A percentile compares a stretch with the other conserved stretches of the same genome.
Evolutionary conservation across 2,113 vertebrate genomes (phyloP).

Genomic region (Neoarius graeffei): DNA sequence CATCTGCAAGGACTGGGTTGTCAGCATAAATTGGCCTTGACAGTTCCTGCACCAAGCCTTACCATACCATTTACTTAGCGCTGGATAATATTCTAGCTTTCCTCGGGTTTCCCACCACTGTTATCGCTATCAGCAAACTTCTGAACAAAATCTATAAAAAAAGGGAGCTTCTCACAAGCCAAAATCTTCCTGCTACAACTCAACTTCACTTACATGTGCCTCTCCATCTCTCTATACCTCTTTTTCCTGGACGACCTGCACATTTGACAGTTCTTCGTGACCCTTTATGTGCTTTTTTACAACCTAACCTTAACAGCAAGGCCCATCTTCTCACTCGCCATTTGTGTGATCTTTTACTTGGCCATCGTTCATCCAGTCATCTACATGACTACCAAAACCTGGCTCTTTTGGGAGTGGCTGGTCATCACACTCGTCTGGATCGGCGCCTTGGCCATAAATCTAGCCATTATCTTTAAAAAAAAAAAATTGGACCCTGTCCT

Average conservation of each 20-base stretch:
- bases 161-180: neutral
- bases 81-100: neutral
- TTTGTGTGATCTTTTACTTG: conserved; percentile 41
- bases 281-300: neutral
- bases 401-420: neutral
- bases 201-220: neutral
- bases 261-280: rapidly evolving
- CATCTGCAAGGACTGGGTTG: too few relatives aligned
- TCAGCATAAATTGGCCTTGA: too few relatives aligned
- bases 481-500: neutral
- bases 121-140: neutral
- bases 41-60: neutral
- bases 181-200: conserved; percentile 22
- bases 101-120: neutral
- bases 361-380: conserved; percentile 45
- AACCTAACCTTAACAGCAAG: neutral
- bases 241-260: neutral
- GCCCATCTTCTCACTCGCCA: conserved; percentile 18
- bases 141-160: neutral
- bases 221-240: neutral
- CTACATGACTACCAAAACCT: conserved; percentile 11
- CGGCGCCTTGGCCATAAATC: neutral
- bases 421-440: conserved; percentile 21
- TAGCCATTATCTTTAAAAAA: neutral
- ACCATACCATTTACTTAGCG: neutral